Percentiles rank a stretch among this genome's conserved stretches.
Conservation (phyloP, 30 jellyfish, hydroid and myxozoan species). For the Pseudorhiza aurosa region DNA sequence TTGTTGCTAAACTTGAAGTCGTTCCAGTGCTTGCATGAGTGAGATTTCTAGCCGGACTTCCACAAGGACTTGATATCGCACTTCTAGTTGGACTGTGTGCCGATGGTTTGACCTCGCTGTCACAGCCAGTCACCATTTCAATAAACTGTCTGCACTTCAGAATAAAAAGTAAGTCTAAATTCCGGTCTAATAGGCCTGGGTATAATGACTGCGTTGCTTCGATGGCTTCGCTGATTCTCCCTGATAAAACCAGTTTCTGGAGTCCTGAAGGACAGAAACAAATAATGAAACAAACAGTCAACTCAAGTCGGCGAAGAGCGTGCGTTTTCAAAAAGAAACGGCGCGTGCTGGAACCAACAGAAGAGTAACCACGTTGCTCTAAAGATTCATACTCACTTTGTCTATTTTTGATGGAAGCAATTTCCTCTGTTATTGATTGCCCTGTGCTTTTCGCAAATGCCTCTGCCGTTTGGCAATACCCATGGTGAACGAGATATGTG, state of each 20-base stretch:
- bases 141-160: conserved; percentile 94
- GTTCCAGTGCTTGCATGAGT: conserved; percentile 54
- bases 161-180: conserved; percentile 74
- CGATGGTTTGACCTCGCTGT: conserved; percentile 86
- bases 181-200: conserved; percentile 87
- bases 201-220: conserved; percentile 90
- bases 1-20: conserved; percentile 31
- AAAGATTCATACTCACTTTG: conserved; percentile 88
- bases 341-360: too few relatives aligned
- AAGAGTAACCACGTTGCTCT: too few relatives aligned
- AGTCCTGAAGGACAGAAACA: conserved; percentile 83
- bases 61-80: conserved; percentile 86
- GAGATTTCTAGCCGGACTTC: conserved; percentile 82
- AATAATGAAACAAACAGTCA: too few relatives aligned
- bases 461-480: conserved; percentile 96
- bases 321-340: too few relatives aligned
- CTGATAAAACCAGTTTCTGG: conserved; percentile 84
- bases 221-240: conserved; percentile 95
- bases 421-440: conserved; percentile 89
- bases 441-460: conserved; percentile 94
- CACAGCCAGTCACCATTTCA: conserved; percentile 98
- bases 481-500: conserved; percentile 92
- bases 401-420: conserved; percentile 86
- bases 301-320: too few relatives aligned
- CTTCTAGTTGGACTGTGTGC: conserved; percentile 94